Conservation (phyloP, 2,113 vertebrate species). For the Dasyprocta punctata region DNA sequence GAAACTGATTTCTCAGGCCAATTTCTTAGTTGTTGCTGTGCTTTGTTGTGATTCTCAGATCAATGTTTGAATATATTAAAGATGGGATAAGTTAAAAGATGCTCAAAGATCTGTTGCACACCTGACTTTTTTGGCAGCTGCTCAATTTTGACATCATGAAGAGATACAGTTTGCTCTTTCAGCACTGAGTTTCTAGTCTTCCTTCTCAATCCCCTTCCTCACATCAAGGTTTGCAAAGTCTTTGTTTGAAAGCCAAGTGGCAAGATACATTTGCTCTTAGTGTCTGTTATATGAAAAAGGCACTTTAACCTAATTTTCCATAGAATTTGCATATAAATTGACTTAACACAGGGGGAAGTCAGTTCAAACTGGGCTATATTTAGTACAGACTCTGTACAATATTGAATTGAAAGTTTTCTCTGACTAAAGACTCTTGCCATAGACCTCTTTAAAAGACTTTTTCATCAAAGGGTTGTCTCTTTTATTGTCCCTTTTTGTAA, state of each 20-base stretch:
- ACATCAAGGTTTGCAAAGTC: slow-evolving; percentile 29
- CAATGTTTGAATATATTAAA: slow-evolving; percentile 48
- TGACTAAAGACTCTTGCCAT: slow-evolving; percentile 23
- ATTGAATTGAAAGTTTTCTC: slow-evolving; percentile 61
- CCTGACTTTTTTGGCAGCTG: slow-evolving; percentile 73
- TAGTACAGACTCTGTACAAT: background rate
- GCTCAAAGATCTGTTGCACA: slow-evolving; percentile 57
- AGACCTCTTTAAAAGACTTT: slow-evolving; percentile 15
- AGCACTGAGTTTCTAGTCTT: slow-evolving; percentile 14
- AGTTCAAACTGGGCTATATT: background rate
- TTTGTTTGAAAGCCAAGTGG: slow-evolving; percentile 72
- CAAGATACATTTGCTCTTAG: slow-evolving; percentile 68
- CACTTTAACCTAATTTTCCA: slow-evolving; percentile 63
- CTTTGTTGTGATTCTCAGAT: slow-evolving; percentile 23
- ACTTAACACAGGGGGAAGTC: slow-evolving; percentile 14
- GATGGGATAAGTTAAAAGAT: slow-evolving; percentile 49
- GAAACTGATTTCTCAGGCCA: slow-evolving; percentile 6
- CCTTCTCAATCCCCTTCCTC: background rate
- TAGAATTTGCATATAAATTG: slow-evolving; percentile 76
- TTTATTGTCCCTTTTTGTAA: background rate
- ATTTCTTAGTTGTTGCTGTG: background rate
- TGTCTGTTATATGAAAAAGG: slow-evolving; percentile 72
- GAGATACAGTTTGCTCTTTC: slow-evolving; percentile 72
- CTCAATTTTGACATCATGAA: slow-evolving; percentile 68
- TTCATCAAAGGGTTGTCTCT: background rate